Base-by-base conservation (phyloP, 2,888 invertebrate species). In the Drosophila neotestacea region DNA sequence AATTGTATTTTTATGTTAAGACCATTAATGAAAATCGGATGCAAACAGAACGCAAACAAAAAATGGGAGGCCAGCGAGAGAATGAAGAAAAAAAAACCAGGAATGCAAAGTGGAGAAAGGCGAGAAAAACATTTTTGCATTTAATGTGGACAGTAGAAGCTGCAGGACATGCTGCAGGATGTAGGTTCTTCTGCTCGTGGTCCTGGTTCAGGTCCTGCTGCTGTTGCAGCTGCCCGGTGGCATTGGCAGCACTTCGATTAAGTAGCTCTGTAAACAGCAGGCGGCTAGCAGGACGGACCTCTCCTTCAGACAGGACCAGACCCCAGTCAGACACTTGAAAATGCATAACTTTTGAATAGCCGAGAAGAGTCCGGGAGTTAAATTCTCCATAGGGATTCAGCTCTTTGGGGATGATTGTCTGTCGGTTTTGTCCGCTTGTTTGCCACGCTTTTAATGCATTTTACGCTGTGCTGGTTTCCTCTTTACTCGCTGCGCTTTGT, bases 1-100 rank as follows among this genome's bases (percentile, higher is more conserved):
- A 85, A 85, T 86, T 86, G 84, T 85, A 86, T 85, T 85, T 84
- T 86, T 84, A 84, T 86, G 86, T 85, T 86, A 84, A 85, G 76
- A 77, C 84, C 86, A 84, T 86, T 85, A 85, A 85, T 84, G 81
- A 86, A 81, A 85, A 72, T 58, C 74, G 79, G 76, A 83, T 73
- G 74, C 81, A 81, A 79, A 80, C 81, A 79, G 70, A 77, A 65
- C 28, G 55, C 63, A 55, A 55, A 65, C 38, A 63, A 38, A 38
- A 61, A 60, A 60, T 32, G 34, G 16, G 6, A 42, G 46, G 42
- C 46, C 32, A 59, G 46, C 27, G 16, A 50, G 34, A 42, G 44
- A 69, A 50, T 41, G 28, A 66, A 70, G 52, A 60, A 44, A 28
- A 41, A 39, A 55, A 36, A 28, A 41, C 4, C 4, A 6, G 11